Evolutionary conservation across 2,113 vertebrate genomes (phyloP).

Genomic region (Ammodytes marinus): DNA sequence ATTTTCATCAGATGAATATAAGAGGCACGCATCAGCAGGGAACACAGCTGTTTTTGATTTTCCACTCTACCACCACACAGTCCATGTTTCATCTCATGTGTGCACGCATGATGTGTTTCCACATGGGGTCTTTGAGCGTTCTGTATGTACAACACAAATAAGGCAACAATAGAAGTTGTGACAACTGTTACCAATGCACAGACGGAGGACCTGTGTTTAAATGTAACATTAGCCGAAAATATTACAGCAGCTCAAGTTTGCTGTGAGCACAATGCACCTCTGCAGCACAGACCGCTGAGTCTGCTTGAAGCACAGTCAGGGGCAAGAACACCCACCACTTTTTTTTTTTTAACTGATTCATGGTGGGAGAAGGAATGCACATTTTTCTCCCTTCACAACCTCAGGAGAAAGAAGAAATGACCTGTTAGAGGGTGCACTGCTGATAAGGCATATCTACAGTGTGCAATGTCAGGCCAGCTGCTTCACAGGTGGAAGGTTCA

Average conservation of each 20-base stretch:
- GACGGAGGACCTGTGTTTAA: constrained; percentile 14
- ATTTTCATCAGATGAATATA: constrained; percentile 12
- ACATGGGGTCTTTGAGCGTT: background rate
- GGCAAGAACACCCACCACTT: constrained; percentile 56
- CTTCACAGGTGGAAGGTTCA: constrained; percentile 53
- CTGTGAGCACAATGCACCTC: constrained; percentile 42
- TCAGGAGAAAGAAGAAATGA: constrained; percentile 54
- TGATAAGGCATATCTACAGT: constrained; percentile 68
- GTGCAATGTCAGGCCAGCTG: constrained; percentile 59
- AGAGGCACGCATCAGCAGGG: constrained; percentile 4
- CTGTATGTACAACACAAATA: background rate
- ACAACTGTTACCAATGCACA: constrained; percentile 13
- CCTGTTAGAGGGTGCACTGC: constrained; percentile 57
- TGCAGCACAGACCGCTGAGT: constrained; percentile 63
- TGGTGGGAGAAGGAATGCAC: constrained; percentile 55
- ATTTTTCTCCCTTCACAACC: constrained; percentile 60
- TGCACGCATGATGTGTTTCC: background rate
- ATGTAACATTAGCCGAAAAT: constrained; percentile 15
- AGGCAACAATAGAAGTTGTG: background rate
- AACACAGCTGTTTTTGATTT: constrained; percentile 31
- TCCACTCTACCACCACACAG: background rate
- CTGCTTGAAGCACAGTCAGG: constrained; percentile 46
- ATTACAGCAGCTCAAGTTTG: constrained; percentile 39
- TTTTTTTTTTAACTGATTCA: constrained; percentile 39
- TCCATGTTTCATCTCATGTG: background rate